Evolutionary conservation across 2,797 vertebrate species (phyloP), one percentile per base, ranked within the genome.

Genomic region (Amblyraja radiata): DNA sequence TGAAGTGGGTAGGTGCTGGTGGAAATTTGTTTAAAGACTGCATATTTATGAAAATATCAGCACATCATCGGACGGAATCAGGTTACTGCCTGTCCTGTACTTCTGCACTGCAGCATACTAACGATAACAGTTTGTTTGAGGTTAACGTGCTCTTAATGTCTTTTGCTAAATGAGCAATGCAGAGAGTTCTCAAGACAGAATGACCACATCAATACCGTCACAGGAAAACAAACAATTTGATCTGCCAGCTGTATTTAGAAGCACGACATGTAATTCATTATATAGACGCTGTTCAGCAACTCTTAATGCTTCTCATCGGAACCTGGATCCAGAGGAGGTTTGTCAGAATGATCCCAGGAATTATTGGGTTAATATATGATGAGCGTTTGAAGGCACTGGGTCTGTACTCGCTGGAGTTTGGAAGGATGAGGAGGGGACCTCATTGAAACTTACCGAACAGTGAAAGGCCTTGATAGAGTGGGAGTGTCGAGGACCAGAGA

Each of bases 141-240:
- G 81, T 90, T 90, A 90, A 65, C 2, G 63, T 68, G n/a, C n/a
- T 9, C 86, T 68, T 36, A 61, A 2, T 16, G 36, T 65, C 18
- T 68, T 90, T 21, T 65, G 68, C 63, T 36, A 65, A 86, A 86
- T n/a, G 68, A 68, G 63, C 63, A 90, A 68, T 68, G 63, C 14
- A 36, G 32, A 68, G 16, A 39, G 61, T 68, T 90, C n/a, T n/a
- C 63, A 36, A 68, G n/a, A 32, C 61, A 88, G n/a, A 36, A 68
- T n/a, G 16, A 36, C 63, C 21, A 84, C 6, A 28, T 58, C 32
- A 9, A 7, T 9, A 32, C 4, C 13, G 18, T 23, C 61, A 68
- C 25, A 84, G 54, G 28, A 84, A 84, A 84, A 28, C 80, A 83
- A 83, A 83, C 81, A 84, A 28, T 61, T 61, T 61, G 81, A 84